phyloP scores from a whole-genome alignment of 2,888 invertebrate species.

The Caenorhabditis sp. region DNA sequence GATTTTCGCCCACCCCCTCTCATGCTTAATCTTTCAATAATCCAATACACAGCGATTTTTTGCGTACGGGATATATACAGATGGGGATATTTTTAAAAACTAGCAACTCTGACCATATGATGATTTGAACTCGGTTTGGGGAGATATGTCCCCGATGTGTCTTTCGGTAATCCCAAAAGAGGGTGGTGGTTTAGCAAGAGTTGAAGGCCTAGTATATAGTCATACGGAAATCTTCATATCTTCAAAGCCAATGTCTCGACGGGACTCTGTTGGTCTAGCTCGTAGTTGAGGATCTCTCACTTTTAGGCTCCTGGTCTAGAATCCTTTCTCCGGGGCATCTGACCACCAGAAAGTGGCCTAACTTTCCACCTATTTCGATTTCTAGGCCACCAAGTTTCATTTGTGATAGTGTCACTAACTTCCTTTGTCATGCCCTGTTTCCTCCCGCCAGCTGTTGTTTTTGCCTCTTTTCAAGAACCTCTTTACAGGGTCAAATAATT shows the following conservation, averaged over 20 bases:
- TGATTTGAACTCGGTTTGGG: conserved; percentile 46
- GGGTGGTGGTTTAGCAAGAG: neutral
- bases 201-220: neutral
- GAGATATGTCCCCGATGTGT: conserved; percentile 34
- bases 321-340: too few relatives aligned
- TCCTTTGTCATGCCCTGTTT: neutral
- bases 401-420: neutral
- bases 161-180: conserved; percentile 19
- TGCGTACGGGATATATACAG: neutral
- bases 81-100: conserved; percentile 12
- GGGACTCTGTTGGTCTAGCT: too few relatives aligned
- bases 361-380: neutral
- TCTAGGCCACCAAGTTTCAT: conserved; percentile 1
- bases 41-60: too few relatives aligned
- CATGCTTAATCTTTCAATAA: conserved; percentile 38
- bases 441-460: neutral
- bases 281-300: too few relatives aligned
- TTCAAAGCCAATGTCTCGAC: too few relatives aligned
- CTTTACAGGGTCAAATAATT: conserved; percentile 22
- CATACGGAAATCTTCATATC: too few relatives aligned
- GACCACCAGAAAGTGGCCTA: neutral
- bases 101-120: conserved; percentile 38
- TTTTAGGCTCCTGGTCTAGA: too few relatives aligned
- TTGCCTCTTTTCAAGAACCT: neutral
- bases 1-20: neutral